phyloP scores from a whole-genome alignment of 2,113 vertebrate species.

The Probosciger aterrimus region DNA sequence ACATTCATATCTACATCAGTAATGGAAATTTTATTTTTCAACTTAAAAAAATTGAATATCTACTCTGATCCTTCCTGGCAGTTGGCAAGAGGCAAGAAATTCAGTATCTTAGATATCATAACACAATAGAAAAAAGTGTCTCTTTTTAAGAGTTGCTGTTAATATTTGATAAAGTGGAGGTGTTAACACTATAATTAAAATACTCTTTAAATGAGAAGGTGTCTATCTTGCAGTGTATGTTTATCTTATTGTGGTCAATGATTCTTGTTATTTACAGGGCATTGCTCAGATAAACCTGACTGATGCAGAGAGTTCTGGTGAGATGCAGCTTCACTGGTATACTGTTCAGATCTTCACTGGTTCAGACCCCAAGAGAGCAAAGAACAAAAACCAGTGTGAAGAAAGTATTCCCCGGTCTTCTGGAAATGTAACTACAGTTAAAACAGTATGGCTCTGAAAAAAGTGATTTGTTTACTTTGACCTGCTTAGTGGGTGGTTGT shows the following conservation, averaged over 20 bases:
- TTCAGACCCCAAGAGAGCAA: slow-evolving; percentile 66
- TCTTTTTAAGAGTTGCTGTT: background rate
- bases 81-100: background rate
- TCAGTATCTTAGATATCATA: background rate
- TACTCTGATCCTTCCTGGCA: background rate
- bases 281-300: slow-evolving; percentile 85
- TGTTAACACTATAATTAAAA: background rate
- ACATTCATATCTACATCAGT: background rate
- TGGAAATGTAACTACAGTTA: slow-evolving; percentile 60
- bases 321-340: slow-evolving; percentile 92
- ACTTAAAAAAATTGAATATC: background rate
- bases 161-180: background rate
- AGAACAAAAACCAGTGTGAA: slow-evolving; percentile 63
- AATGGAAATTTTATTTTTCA: background rate
- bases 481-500: background rate
- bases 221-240: background rate
- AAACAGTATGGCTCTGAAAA: slow-evolving; percentile 67
- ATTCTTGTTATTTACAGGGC: slow-evolving; percentile 75
- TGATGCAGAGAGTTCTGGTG: slow-evolving; percentile 77
- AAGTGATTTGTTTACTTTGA: background rate
- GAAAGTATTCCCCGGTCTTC: slow-evolving; percentile 46
- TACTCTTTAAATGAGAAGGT: background rate
- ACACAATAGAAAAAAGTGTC: background rate
- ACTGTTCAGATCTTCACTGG: slow-evolving; percentile 81
- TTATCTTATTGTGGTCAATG: background rate